These are phyloP conservation scores for Halictus quadricinctus DNA, from an alignment of 2,888 invertebrate species.

Conservation along the genomic window DNA sequence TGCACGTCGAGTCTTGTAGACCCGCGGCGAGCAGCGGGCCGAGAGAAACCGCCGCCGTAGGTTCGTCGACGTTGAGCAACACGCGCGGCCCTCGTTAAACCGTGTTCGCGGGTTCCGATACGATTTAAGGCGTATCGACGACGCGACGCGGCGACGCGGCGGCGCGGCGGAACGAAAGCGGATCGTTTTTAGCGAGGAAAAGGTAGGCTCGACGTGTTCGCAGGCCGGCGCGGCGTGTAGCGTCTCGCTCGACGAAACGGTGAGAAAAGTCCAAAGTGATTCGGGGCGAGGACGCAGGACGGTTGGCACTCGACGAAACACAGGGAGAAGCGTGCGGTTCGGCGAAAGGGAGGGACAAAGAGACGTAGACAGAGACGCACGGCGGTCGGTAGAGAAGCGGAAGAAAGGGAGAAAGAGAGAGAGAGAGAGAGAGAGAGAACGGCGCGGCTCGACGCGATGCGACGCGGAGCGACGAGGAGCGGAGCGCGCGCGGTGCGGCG, in stretches of 20 bases:
- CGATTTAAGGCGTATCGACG: background rate
- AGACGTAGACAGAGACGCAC: background rate
- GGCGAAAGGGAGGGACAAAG: conserved; percentile 4
- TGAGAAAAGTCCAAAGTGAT: conserved; percentile 28
- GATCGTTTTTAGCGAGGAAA: background rate
- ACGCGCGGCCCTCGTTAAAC: background rate
- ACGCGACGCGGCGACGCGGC: background rate
- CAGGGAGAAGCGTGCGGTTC: background rate
- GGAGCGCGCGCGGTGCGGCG: conserved; percentile 40
- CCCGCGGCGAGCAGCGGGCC: background rate
- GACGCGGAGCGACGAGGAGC: background rate
- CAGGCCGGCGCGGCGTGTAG: background rate
- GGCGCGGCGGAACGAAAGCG: background rate
- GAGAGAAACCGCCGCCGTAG: conserved; percentile 1
- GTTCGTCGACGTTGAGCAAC: conserved; percentile 4
- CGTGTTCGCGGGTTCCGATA: background rate
- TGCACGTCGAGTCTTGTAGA: background rate
- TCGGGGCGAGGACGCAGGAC: conserved; percentile 20
- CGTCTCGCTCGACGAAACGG: conserved; percentile 12
- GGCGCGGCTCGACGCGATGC: background rate
- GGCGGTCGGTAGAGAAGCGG: background rate
- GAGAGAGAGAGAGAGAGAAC: background rate
- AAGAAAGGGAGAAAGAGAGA: background rate
- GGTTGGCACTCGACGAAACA: conserved; percentile 14
- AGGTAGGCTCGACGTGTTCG: conserved; percentile 1